A percentile compares a stretch with the other conserved stretches of the same genome.
These are phyloP conservation scores for Formica aserva DNA, from an alignment of 2,888 invertebrate genomes.

Conservation along the genomic window DNA sequence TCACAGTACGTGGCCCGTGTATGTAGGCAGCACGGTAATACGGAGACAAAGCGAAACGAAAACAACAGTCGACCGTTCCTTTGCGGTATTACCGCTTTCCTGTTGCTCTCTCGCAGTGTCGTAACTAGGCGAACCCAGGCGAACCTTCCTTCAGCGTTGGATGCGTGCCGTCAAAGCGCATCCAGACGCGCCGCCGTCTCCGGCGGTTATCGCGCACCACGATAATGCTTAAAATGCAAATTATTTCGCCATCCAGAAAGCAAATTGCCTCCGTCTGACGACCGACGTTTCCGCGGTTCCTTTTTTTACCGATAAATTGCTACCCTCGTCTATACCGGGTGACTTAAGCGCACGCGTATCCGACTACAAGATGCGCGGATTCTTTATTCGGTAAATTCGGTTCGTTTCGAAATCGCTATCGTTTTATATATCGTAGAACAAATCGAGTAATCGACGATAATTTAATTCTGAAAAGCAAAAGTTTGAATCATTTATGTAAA, in stretches of 20 bases:
- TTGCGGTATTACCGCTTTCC: slow-evolving; percentile 35
- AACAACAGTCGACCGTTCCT: slow-evolving; percentile 58
- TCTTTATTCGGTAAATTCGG: slow-evolving; percentile 54
- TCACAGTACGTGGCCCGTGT: slow-evolving; percentile 10
- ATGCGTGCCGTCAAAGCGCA: slow-evolving; percentile 13
- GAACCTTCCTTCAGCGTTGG: slow-evolving; percentile 25
- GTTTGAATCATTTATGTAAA: not conserved
- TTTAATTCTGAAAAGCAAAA: not conserved
- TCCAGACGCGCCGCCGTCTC: not conserved
- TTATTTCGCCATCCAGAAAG: slow-evolving; percentile 29
- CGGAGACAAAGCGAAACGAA: slow-evolving; percentile 63
- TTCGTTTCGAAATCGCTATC: slow-evolving; percentile 43
- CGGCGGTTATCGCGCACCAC: not conserved
- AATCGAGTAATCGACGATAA: not conserved
- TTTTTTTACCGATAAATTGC: slow-evolving; percentile 18
- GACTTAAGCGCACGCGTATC: not conserved
- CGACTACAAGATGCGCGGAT: slow-evolving; percentile 10
- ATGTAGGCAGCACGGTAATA: slow-evolving; percentile 37
- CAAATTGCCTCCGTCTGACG: slow-evolving; percentile 18
- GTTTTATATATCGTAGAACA: not conserved
- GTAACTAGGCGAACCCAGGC: slow-evolving; percentile 19
- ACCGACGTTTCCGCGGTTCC: slow-evolving; percentile 16
- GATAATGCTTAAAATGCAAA: slow-evolving; percentile 31
- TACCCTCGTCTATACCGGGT: slow-evolving; percentile 37
- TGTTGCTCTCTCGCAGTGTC: slow-evolving; percentile 50